Conservation (phyloP, 2,113 vertebrate species). For the Lagopus leucura region DNA sequence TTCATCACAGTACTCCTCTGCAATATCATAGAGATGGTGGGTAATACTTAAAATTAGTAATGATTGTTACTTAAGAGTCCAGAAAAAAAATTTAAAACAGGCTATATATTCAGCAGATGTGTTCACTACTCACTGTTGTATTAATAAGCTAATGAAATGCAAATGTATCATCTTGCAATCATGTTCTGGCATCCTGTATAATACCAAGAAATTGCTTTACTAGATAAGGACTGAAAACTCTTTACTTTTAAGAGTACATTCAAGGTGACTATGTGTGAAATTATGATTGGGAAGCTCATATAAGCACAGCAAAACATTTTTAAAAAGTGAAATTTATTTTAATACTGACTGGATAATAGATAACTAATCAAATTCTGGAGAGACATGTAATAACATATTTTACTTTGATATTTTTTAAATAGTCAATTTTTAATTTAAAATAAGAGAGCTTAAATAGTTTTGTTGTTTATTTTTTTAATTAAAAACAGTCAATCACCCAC, state of each 20-base stretch:
- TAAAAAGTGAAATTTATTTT: not conserved
- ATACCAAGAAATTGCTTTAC: not conserved
- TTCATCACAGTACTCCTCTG: not conserved
- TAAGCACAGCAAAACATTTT: fast-evolving
- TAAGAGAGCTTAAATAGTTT: not conserved
- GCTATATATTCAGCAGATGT: not conserved
- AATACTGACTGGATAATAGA: not conserved
- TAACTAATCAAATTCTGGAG: not conserved
- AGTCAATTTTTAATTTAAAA: not conserved
- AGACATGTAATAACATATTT: not conserved
- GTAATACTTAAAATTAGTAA: not conserved
- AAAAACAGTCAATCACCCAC: not conserved
- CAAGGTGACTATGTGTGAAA: not conserved
- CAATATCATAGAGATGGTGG: not conserved
- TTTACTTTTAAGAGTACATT: not conserved
- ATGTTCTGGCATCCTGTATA: not conserved
- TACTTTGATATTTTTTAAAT: not conserved
- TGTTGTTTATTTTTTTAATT: not conserved
- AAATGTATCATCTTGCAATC: not conserved
- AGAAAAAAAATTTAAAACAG: not conserved
- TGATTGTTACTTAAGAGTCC: not conserved
- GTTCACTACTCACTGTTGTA: not conserved
- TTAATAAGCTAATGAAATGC: not conserved
- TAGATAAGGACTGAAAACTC: not conserved
- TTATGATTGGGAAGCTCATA: not conserved